Conservation (phyloP, 2,797 vertebrate species). For the Sebastes elongatus region DNA sequence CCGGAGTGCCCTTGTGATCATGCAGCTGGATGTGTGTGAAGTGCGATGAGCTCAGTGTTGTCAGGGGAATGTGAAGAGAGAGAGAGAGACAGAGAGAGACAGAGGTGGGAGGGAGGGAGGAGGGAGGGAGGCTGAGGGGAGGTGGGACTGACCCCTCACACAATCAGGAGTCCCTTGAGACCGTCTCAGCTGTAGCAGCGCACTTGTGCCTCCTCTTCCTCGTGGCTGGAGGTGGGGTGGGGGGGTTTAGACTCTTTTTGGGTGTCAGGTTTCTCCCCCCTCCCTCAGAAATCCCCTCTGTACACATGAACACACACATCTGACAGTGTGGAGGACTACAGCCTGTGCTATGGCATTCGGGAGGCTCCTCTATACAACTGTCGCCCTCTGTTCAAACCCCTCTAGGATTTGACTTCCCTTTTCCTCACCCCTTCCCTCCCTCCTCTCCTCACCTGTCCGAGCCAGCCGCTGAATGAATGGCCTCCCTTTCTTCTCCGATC, state of each 20-base stretch:
- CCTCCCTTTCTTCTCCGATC: slow-evolving; percentile 46
- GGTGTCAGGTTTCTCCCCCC: slow-evolving; percentile 64
- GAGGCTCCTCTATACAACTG: slow-evolving; percentile 73
- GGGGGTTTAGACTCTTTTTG: slow-evolving; percentile 29
- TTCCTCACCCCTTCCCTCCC: slow-evolving; percentile 8
- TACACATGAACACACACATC: slow-evolving; percentile 41
- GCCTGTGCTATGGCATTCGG: slow-evolving; percentile 70
- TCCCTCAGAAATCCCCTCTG: slow-evolving; percentile 63
- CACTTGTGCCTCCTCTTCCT: slow-evolving; percentile 70
- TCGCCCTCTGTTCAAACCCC: slow-evolving; percentile 64
- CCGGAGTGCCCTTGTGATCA: slow-evolving; percentile 31
- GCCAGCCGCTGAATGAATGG: slow-evolving; percentile 43
- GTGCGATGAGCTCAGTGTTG: slow-evolving; percentile 61
- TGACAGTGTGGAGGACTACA: slow-evolving; percentile 54
- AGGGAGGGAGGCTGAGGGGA: background rate
- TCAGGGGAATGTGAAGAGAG: slow-evolving; percentile 44
- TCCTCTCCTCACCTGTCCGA: slow-evolving; percentile 47
- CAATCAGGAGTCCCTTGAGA: slow-evolving; percentile 62
- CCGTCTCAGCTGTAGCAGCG: slow-evolving; percentile 72
- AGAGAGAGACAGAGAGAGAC: background rate
- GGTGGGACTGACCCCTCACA: slow-evolving; percentile 64
- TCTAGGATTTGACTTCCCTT: slow-evolving; percentile 53
- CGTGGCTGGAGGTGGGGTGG: background rate
- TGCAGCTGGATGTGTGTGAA: slow-evolving; percentile 51
- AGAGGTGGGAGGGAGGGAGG: background rate